These are phyloP conservation scores for Meteorus cinctellus DNA, from an alignment of 2,888 invertebrate species.

Conservation along the genomic window DNA sequence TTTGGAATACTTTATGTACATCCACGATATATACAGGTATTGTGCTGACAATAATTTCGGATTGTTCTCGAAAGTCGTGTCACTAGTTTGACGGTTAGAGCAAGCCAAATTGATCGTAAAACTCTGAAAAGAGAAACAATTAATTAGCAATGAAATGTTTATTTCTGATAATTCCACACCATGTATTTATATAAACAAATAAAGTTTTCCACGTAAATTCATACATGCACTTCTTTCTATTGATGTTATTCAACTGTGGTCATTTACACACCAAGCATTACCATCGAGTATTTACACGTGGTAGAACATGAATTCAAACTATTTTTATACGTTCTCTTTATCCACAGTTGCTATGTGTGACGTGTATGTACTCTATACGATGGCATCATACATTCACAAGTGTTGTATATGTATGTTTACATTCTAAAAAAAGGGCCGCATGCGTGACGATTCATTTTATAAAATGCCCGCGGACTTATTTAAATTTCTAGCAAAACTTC, in stretches of 20 bases:
- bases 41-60: neutral
- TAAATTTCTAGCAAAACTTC: too few species aligned
- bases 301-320: neutral
- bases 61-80: neutral
- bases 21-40: too few species aligned
- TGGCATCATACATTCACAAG: neutral
- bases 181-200: neutral
- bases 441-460: neutral
- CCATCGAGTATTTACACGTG: neutral
- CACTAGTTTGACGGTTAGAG: too few species aligned
- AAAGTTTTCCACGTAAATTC: neutral
- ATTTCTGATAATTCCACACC: too few species aligned
- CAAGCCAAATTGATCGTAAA: too few species aligned
- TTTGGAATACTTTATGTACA: neutral
- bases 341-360: neutral
- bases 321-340: neutral
- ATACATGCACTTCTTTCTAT: neutral
- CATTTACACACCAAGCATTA: neutral
- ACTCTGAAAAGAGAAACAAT: too few species aligned
- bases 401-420: constrained; percentile 8
- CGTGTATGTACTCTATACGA: constrained; percentile 26
- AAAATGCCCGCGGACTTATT: too few species aligned
- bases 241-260: neutral
- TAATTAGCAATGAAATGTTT: too few species aligned
- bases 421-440: neutral